Evolutionary conservation across 1,140 invertebrate genomes (phyloP), one percentile per base, ranked within the genome.

Genomic region (Sycophila sp.): DNA sequence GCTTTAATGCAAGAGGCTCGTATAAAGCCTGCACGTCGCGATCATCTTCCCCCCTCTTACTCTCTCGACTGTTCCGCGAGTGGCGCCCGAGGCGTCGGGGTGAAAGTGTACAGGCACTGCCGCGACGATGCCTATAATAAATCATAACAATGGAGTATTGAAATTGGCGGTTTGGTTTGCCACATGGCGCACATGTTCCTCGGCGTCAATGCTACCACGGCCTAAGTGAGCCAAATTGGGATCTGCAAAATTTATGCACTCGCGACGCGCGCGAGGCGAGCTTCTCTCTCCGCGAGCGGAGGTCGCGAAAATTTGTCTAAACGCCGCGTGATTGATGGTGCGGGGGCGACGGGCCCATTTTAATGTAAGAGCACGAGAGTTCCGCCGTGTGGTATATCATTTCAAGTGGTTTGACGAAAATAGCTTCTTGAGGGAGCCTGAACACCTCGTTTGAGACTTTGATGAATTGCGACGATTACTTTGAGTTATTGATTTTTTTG

Each of bases 101-200:
- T 68, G 71, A 74, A 69, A 71, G 56, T 73, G 69, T 72, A 55
- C 10, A 5, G 22, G 30, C 45, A 22, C 72, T 72, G 71, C 69
- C 60, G 71, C 73, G 72, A 72, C 74, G 73, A 77, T 77, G 76
- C 72, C 71, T 76, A 73, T 74, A 74, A 77, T 77, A 77, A 81
- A 80, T 81, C 75, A 78, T 78, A 79, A 79, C 77, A 80, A 81
- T 81, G 60, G 73, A 76, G 75, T 64, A 78, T 79, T 78, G 77
- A 81, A 81, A 80, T 80, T 75, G 77, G 75, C 74, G 75, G 77
- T 80, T 80, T 77, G 73, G 64, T 68, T 78, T 72, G 69, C 80
- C 80, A 80, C 80, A 81, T 81, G 67, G 45, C 36, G 36, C 42
- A 34, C n/a, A 3, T 0, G 26, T n/a, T 2, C 42, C 1, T 40